Evolutionary conservation across 2,888 invertebrate species (phyloP).

Genomic region (Cosmopolites sordidus): DNA sequence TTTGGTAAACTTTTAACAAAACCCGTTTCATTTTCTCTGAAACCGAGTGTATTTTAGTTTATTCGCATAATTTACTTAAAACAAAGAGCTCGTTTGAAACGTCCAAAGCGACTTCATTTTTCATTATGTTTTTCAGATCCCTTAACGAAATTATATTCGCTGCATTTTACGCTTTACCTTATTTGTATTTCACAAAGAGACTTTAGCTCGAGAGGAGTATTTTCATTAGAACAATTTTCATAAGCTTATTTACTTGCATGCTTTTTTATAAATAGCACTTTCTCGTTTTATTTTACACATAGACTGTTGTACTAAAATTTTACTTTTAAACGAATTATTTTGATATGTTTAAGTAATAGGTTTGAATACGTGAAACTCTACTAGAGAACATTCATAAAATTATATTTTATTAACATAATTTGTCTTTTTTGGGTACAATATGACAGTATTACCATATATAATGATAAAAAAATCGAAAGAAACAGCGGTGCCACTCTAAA

Average conservation of each 20-base stretch:
- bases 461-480: too few relatives aligned
- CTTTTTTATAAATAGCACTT: too few relatives aligned
- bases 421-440: too few relatives aligned
- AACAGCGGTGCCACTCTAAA: too few relatives aligned
- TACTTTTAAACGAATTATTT: too few relatives aligned
- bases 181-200: slow-evolving; percentile 18
- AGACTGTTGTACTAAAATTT: too few relatives aligned
- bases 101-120: slow-evolving; percentile 1
- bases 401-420: too few relatives aligned
- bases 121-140: slow-evolving; percentile 1
- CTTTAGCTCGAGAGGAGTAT: slow-evolving; percentile 13
- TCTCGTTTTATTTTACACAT: too few relatives aligned
- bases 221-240: slow-evolving; percentile 22
- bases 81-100: slow-evolving; percentile 4
- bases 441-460: too few relatives aligned
- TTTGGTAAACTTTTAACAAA: not conserved
- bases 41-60: not conserved
- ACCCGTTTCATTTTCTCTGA: not conserved
- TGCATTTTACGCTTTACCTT: slow-evolving; percentile 14
- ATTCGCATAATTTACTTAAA: not conserved
- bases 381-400: too few relatives aligned
- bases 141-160: slow-evolving; percentile 11
- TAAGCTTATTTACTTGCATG: slow-evolving; percentile 17
- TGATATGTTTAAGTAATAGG: too few relatives aligned
- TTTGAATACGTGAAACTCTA: too few relatives aligned